phyloP scores from a whole-genome alignment of 2,888 invertebrate species.

The Diarsia dahlii region DNA sequence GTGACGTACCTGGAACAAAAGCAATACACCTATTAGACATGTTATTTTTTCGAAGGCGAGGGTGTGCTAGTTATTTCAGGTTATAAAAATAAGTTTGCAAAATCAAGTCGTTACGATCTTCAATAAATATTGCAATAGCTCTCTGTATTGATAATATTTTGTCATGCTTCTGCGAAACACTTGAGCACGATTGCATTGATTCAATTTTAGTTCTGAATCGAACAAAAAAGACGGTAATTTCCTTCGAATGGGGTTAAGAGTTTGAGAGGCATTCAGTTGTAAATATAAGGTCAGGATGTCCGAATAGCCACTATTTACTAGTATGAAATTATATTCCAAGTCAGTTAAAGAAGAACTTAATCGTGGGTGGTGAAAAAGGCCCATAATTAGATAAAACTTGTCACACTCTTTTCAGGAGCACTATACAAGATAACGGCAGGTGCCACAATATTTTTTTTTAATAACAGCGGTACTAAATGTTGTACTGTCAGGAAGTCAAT shows the following conservation, averaged over 20 bases:
- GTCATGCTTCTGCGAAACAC: background rate
- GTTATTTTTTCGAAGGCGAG: conserved; percentile 17
- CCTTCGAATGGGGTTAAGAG: conserved; percentile 3
- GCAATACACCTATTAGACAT: conserved; percentile 56
- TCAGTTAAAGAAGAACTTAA: too few relatives aligned
- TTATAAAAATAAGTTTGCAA: conserved; percentile 6
- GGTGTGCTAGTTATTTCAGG: background rate
- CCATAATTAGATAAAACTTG: background rate
- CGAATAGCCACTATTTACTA: too few relatives aligned
- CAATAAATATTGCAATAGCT: conserved; percentile 12
- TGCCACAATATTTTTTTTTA: conserved; percentile 1
- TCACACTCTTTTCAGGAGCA: too few relatives aligned
- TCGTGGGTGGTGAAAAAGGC: too few relatives aligned
- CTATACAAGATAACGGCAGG: conserved; percentile 23
- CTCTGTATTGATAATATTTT: background rate
- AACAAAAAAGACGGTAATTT: background rate
- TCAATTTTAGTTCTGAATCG: background rate
- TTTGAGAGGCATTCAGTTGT: background rate
- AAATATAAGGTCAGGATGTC: background rate
- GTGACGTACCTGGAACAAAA: conserved; percentile 79
- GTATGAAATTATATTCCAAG: too few relatives aligned
- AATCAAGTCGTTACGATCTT: background rate
- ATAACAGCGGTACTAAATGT: conserved; percentile 7
- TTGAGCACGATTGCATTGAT: conserved; percentile 1
- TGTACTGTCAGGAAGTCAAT: conserved; percentile 70